These are phyloP conservation scores for Orientallactaga bullata DNA, from an alignment of 2,113 vertebrate species.

Conservation along the genomic window DNA sequence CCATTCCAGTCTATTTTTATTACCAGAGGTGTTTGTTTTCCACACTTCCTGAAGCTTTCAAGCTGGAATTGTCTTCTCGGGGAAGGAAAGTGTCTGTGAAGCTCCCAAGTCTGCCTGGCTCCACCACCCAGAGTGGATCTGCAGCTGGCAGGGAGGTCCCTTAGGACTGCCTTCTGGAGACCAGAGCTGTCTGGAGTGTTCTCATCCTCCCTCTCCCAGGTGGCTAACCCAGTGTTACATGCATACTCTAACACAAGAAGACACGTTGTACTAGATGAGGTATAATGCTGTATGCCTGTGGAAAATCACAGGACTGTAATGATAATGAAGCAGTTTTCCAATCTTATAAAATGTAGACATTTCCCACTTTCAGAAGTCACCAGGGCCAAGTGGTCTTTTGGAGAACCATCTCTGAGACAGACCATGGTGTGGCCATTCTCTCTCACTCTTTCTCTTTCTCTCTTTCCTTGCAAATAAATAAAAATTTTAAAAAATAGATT, in stretches of 20 bases:
- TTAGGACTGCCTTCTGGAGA: neutral
- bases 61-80: neutral
- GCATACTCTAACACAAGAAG: neutral
- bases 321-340: conserved; percentile 30
- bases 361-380: conserved; percentile 14
- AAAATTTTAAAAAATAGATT: no score
- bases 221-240: neutral
- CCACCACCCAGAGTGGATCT: neutral
- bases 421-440: neutral
- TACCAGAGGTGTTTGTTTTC: neutral
- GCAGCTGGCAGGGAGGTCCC: neutral
- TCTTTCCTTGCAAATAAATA: no score
- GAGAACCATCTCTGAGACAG: neutral
- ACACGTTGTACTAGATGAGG: neutral
- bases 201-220: neutral
- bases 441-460: no score
- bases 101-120: neutral
- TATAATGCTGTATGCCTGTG: neutral
- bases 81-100: neutral
- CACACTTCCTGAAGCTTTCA: neutral
- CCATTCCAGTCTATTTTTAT: neutral
- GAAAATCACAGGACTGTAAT: conserved; percentile 1
- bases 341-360: neutral
- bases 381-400: neutral
- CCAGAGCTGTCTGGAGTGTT: neutral